Percentiles rank a stretch among this genome's conserved stretches.
Evolutionary conservation across 1,140 invertebrate species (phyloP).

Genomic region (Platyura marginata): DNA sequence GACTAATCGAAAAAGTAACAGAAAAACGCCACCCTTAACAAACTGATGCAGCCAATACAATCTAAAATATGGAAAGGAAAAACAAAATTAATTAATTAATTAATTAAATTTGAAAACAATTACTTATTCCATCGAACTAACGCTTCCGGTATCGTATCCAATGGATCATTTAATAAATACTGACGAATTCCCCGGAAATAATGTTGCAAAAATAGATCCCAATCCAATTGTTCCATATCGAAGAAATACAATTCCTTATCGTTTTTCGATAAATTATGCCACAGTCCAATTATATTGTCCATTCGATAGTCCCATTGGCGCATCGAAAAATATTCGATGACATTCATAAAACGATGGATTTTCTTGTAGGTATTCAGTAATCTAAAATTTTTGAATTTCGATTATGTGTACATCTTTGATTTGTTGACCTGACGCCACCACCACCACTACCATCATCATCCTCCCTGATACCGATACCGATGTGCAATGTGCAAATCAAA

Average conservation of each 20-base stretch:
- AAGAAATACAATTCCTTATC: constrained; percentile 49
- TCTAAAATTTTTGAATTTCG: constrained; percentile 22
- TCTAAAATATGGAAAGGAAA: constrained; percentile 4
- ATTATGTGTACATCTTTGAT: too few relatives aligned
- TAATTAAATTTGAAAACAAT: constrained; percentile 2
- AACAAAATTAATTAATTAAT: not conserved
- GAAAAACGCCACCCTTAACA: constrained; percentile 5
- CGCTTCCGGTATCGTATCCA: constrained; percentile 39
- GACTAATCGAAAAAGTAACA: not conserved
- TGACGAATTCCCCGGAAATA: constrained; percentile 44
- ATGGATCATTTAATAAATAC: constrained; percentile 51
- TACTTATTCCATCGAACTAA: constrained; percentile 36
- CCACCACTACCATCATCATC: too few relatives aligned
- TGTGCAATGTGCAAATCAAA: too few relatives aligned
- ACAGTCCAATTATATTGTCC: constrained; percentile 36
- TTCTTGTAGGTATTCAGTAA: constrained; percentile 53
- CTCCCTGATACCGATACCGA: too few relatives aligned
- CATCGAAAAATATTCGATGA: constrained; percentile 53
- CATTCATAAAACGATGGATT: constrained; percentile 49
- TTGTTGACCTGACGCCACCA: too few relatives aligned
- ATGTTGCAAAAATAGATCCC: constrained; percentile 41
- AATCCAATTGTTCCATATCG: constrained; percentile 43
- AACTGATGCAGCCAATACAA: constrained; percentile 12
- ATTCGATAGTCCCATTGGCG: constrained; percentile 51
- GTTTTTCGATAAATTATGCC: constrained; percentile 29